Evolutionary conservation across 2,797 vertebrate species (phyloP).

Genomic region (Podarcis lilfordi): DNA sequence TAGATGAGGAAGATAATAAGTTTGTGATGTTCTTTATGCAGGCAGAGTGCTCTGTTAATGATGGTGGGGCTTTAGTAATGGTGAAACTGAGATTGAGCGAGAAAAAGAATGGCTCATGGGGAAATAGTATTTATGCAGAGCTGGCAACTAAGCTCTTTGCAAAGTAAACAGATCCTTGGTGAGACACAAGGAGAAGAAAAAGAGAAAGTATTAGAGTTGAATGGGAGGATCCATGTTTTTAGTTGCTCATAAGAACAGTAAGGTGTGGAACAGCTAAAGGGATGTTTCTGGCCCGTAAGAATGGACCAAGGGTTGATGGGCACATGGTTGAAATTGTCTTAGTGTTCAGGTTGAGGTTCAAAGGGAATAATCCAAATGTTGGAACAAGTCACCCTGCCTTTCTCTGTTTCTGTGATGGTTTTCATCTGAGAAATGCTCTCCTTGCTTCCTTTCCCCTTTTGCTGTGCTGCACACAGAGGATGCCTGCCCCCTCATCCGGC

Average conservation of each 20-base stretch:
- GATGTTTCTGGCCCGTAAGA: neutral
- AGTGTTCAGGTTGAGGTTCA: neutral
- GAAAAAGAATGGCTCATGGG: neutral
- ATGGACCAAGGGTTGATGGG: neutral
- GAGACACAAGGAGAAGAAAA: neutral
- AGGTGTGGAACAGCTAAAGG: neutral
- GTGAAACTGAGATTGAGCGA: neutral
- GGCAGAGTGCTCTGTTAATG: neutral
- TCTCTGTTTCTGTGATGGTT: neutral
- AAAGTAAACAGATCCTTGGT: neutral
- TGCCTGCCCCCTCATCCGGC: conserved; percentile 26
- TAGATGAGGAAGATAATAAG: neutral
- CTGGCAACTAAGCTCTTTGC: neutral
- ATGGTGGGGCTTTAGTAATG: neutral
- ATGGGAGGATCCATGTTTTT: neutral
- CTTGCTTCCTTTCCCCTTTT: neutral
- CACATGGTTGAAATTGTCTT: neutral
- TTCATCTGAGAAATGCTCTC: neutral
- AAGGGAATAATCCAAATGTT: neutral
- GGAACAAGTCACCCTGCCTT: neutral
- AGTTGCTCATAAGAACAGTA: neutral
- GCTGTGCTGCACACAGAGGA: conserved; percentile 62
- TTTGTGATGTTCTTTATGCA: neutral
- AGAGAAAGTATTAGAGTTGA: neutral
- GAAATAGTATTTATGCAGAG: neutral